A percentile compares a stretch with the other conserved stretches of the same genome.
phyloP scores from a whole-genome alignment of 2,113 vertebrate genomes.

The Thermophis baileyi region DNA sequence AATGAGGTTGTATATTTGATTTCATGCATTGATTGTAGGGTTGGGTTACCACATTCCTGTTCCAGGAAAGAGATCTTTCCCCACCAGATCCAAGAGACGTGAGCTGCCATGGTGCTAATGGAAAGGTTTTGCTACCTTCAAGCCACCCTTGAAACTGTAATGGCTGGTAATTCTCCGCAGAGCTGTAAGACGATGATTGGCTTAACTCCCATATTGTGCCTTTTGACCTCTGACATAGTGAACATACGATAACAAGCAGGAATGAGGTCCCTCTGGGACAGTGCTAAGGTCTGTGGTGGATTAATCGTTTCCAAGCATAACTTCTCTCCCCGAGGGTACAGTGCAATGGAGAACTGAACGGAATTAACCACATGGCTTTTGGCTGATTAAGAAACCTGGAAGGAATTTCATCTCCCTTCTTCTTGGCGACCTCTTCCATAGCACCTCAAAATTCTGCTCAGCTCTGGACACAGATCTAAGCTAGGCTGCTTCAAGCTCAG shows the following conservation, averaged over 20 bases:
- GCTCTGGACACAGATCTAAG: not conserved
- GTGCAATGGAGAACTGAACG: constrained; percentile 18
- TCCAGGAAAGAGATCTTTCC: constrained; percentile 37
- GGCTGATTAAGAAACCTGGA: constrained; percentile 34
- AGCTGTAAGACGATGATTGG: constrained; percentile 47
- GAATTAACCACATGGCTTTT: constrained; percentile 11
- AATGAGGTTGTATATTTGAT: constrained; percentile 48
- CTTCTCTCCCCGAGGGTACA: constrained; percentile 33
- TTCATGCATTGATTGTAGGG: constrained; percentile 43
- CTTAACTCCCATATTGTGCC: constrained; percentile 51
- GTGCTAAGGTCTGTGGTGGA: constrained; percentile 57
- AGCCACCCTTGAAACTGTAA: constrained; percentile 26
- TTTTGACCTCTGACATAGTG: constrained; percentile 65
- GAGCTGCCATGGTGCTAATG: not conserved
- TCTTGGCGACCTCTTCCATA: not conserved
- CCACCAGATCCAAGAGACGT: not conserved
- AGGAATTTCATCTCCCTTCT: constrained; percentile 42
- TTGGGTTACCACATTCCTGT: constrained; percentile 36
- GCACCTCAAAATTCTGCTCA: not conserved
- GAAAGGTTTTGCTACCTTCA: constrained; percentile 28
- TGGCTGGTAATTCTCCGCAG: constrained; percentile 24
- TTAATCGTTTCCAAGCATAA: constrained; percentile 53
- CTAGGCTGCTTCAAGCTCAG: not conserved
- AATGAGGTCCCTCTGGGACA: constrained; percentile 56
- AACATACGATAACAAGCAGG: constrained; percentile 54